A percentile compares a stretch with the other conserved stretches of the same genome.
Evolutionary conservation across 2,113 vertebrate species (phyloP).

Genomic region (Chlorodrepanis virens): DNA sequence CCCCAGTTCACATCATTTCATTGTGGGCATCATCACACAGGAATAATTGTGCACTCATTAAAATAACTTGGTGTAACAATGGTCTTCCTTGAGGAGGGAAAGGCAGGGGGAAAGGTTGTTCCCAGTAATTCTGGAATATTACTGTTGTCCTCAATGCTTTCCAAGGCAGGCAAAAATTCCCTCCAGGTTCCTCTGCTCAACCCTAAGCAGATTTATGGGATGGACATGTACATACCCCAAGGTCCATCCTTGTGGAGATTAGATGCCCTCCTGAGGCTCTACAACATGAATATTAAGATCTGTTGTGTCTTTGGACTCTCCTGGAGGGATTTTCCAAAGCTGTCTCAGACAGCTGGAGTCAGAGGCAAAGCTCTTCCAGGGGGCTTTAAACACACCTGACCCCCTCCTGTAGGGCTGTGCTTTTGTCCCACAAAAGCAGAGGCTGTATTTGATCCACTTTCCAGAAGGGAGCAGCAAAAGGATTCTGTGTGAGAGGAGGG

Average conservation of each 20-base stretch:
- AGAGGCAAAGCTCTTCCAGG: background rate
- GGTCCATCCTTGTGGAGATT: background rate
- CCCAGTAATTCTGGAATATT: background rate
- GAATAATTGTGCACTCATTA: background rate
- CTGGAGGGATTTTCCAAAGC: background rate
- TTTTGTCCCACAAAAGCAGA: background rate
- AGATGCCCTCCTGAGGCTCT: background rate
- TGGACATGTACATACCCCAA: background rate
- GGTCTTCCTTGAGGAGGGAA: background rate
- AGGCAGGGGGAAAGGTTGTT: background rate
- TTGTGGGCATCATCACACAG: background rate
- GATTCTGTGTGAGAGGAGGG: background rate
- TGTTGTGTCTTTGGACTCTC: background rate
- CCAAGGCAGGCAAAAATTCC: background rate
- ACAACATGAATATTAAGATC: background rate
- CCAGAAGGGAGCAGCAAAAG: constrained; percentile 50
- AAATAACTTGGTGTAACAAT: background rate
- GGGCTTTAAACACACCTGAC: background rate
- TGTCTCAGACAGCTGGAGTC: background rate
- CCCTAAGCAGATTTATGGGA: background rate
- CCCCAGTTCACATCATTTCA: background rate
- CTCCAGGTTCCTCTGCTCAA: background rate
- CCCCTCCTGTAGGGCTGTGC: background rate
- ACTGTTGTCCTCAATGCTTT: background rate
- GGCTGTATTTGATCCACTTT: constrained; percentile 3